Percentiles rank a stretch among this genome's conserved stretches.
These are phyloP conservation scores for Umimayanthus chanpuru DNA, from an alignment of 92 coral and sea anemone genomes.

Conservation along the genomic window DNA sequence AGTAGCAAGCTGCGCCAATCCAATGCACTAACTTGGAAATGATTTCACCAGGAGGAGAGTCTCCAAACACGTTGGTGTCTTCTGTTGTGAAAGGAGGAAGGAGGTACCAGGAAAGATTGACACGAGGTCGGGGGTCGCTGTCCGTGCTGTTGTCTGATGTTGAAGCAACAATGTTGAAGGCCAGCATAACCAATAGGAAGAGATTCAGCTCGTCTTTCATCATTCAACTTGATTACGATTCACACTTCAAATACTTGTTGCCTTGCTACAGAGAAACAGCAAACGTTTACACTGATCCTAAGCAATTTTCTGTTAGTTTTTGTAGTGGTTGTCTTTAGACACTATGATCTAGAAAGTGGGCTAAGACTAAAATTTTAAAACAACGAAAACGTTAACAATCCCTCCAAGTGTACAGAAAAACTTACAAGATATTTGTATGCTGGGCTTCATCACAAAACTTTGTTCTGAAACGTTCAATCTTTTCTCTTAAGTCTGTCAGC, in stretches of 20 bases:
- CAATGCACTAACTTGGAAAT: neutral
- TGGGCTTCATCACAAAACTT: no score
- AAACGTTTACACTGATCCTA: no score
- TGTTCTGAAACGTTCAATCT: no score
- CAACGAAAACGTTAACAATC: no score
- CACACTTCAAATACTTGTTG: neutral
- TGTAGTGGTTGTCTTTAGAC: no score
- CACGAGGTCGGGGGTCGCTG: neutral
- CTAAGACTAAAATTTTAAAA: no score
- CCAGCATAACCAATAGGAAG: neutral
- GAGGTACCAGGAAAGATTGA: constrained; percentile 14
- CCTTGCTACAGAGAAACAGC: neutral
- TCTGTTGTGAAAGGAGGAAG: constrained; percentile 31
- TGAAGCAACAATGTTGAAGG: neutral
- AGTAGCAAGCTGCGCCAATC: neutral
- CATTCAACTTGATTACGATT: neutral
- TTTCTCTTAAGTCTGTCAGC: no score
- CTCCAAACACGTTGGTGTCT: neutral
- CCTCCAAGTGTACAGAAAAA: no score
- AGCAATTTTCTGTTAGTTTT: no score
- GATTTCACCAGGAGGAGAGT: constrained; percentile 30
- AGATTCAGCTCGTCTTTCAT: neutral
- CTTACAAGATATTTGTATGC: no score
- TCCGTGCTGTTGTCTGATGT: neutral
- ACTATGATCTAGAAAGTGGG: no score